These are phyloP conservation scores for Syngnathus floridae DNA, from an alignment of 2,113 vertebrate species.

Conservation along the genomic window DNA sequence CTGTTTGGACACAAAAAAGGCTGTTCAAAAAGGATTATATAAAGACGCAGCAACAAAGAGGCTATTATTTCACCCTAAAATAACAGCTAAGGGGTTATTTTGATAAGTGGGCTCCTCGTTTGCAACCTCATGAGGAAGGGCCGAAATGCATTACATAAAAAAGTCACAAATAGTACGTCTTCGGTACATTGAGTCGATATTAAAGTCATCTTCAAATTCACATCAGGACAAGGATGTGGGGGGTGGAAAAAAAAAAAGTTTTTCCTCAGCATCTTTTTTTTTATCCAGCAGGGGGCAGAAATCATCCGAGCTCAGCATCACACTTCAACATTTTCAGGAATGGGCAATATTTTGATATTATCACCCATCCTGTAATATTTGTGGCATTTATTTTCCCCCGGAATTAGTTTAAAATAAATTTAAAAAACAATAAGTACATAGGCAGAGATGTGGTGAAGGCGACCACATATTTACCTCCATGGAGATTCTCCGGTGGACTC, in stretches of 20 bases:
- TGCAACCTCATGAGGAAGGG: background rate
- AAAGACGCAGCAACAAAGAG: background rate
- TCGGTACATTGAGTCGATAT: no score
- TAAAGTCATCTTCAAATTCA: no score
- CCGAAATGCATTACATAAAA: background rate
- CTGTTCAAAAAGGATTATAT: background rate
- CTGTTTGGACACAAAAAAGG: background rate
- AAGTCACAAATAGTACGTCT: background rate
- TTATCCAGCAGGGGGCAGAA: constrained; percentile 56
- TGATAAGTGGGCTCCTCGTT: background rate
- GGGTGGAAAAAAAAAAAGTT: no score
- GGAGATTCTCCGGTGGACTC: constrained; percentile 90
- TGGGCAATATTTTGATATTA: no score
- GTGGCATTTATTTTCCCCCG: no score
- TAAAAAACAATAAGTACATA: background rate
- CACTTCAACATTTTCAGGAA: background rate
- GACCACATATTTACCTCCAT: constrained; percentile 82
- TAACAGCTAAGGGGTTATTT: background rate
- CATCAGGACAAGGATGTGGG: no score
- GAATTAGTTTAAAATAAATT: no score
- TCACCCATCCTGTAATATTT: no score
- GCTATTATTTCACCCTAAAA: background rate
- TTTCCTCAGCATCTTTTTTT: no score
- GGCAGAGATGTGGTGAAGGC: background rate
- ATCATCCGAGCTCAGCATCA: constrained; percentile 14